Percentiles rank a stretch among this genome's conserved stretches.
Evolutionary conservation across 2,797 vertebrate genomes (phyloP).

Genomic region (Xerus rutilus): DNA sequence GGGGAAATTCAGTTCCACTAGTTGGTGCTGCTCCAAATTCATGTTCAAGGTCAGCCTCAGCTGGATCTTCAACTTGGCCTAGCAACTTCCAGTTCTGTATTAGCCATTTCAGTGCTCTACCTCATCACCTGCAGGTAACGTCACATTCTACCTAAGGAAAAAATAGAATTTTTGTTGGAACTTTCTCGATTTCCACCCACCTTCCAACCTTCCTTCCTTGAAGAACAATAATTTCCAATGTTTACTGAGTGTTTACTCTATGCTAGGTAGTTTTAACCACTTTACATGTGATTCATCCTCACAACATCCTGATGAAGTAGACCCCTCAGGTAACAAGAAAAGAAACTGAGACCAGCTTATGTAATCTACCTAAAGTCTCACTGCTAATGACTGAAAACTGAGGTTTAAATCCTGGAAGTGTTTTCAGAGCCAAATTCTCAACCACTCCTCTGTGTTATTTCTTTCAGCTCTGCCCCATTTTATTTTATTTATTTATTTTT

Average conservation of each 20-base stretch:
- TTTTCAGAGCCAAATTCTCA: background rate
- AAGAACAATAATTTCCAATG: background rate
- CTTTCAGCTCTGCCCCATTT: background rate
- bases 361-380: background rate
- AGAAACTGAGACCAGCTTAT: background rate
- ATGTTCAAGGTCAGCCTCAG: background rate
- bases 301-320: background rate
- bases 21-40: background rate
- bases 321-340: background rate
- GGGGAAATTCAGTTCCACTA: background rate
- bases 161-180: background rate
- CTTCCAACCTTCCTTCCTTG: background rate
- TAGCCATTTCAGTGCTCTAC: background rate
- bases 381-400: background rate
- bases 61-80: background rate
- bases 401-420: background rate
- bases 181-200: background rate
- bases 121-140: background rate
- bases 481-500: no score
- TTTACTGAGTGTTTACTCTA: background rate
- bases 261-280: background rate
- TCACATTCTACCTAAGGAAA: background rate
- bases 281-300: background rate
- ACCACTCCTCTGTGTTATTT: background rate
- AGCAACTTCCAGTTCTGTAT: background rate